These are phyloP conservation scores for Eupithecia dodoneata DNA, from an alignment of 2,888 invertebrate genomes.

Conservation along the genomic window DNA sequence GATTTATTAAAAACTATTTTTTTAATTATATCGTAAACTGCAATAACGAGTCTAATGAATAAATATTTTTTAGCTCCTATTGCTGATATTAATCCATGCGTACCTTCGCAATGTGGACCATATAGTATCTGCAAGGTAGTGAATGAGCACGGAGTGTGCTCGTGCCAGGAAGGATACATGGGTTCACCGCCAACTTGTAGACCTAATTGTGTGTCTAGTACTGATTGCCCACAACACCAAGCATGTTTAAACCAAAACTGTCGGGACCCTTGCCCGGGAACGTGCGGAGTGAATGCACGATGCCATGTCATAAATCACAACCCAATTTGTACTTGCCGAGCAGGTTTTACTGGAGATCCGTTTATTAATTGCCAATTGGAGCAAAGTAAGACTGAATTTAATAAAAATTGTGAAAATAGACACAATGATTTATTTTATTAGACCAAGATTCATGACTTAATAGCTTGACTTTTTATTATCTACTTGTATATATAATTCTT, in stretches of 20 bases:
- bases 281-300: slow-evolving; percentile 89
- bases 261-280: slow-evolving; percentile 90
- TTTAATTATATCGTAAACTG: not conserved
- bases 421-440: slow-evolving; percentile 16
- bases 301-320: slow-evolving; percentile 91
- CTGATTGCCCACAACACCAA: slow-evolving; percentile 89
- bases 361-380: slow-evolving; percentile 88
- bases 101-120: slow-evolving; percentile 90
- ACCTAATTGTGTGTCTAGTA: slow-evolving; percentile 90
- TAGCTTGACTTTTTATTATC: not conserved
- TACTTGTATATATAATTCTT: slow-evolving; percentile 34
- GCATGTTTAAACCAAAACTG: slow-evolving; percentile 90
- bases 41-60: not conserved
- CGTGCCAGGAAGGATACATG: slow-evolving; percentile 89
- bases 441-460: not conserved
- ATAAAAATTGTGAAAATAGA: slow-evolving; percentile 40
- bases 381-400: slow-evolving; percentile 71
- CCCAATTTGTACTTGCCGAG: slow-evolving; percentile 91
- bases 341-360: slow-evolving; percentile 91
- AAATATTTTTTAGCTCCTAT: slow-evolving; percentile 67
- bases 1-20: not conserved
- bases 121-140: slow-evolving; percentile 89
- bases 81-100: slow-evolving; percentile 85
- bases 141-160: slow-evolving; percentile 90
- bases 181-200: slow-evolving; percentile 91